These are phyloP conservation scores for Eucera pruinosa DNA, from an alignment of 2,888 invertebrate genomes.

Conservation along the genomic window DNA sequence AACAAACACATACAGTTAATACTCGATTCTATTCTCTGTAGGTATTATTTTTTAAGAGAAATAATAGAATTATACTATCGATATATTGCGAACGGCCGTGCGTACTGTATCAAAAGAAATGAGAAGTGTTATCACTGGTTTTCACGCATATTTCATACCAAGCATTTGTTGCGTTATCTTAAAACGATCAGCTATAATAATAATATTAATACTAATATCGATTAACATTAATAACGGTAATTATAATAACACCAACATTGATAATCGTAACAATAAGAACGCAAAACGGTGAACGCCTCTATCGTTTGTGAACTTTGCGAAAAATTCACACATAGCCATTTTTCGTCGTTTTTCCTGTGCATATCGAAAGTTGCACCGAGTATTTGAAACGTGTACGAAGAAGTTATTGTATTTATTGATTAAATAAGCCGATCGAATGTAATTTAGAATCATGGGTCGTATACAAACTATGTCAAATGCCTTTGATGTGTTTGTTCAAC, in stretches of 20 bases:
- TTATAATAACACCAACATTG: conserved; percentile 28
- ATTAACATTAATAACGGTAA: conserved; percentile 43
- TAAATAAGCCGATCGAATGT: conserved; percentile 42
- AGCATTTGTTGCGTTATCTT: conserved; percentile 44
- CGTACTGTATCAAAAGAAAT: conserved; percentile 41
- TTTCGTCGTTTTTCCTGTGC: conserved; percentile 45
- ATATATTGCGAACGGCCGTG: conserved; percentile 40
- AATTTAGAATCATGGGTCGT: conserved; percentile 43
- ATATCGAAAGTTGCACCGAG: conserved; percentile 45
- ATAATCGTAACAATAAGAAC: conserved; percentile 26
- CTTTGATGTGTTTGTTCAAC: conserved; percentile 53
- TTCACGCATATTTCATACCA: conserved; percentile 47
- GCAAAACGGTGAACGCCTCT: conserved; percentile 12
- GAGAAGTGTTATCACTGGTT: conserved; percentile 16
- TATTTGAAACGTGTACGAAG: conserved; percentile 15
- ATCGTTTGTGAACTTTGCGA: conserved; percentile 18
- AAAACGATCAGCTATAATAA: conserved; percentile 38
- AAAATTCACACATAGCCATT: conserved; percentile 41
- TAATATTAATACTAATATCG: conserved; percentile 53
- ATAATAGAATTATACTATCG: conserved; percentile 16
- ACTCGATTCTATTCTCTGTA: conserved; percentile 53
- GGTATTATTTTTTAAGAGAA: conserved; percentile 53
- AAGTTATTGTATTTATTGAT: conserved; percentile 50
- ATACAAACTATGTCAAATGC: conserved; percentile 34
- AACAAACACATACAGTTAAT: conserved; percentile 44